Evolutionary conservation across 2,888 invertebrate genomes (phyloP), one percentile per base, ranked within the genome.

Genomic region (Xestia xanthographa): DNA sequence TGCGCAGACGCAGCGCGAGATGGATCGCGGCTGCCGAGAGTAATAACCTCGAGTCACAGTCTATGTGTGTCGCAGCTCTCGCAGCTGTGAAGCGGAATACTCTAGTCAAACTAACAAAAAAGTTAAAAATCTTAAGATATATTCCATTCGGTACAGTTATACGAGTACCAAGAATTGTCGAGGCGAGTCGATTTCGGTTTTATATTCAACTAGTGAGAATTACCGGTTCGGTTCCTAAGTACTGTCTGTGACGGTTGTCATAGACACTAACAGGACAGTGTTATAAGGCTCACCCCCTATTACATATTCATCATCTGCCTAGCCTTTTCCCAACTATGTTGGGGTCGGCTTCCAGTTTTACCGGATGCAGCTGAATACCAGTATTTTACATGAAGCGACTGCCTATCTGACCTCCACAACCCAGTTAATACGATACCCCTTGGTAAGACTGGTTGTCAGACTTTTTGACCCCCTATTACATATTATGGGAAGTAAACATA

Each of bases 31-130:
- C 88, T 89, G 88, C 82, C 73, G 93, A 91, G 95, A 92, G 94
- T 94, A 95, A 93, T 95, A 95, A 95, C 95, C 95, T 93, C 93
- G 82, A 72, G 80, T 80, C 77, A 82, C 72, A 62, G 62, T n/a
- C 77, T 75, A 75, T 77, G 77, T 78, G 77, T 83, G 85, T 83
- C 79, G 79, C 73, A 72, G 75, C 26, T 66, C 72, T 80, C 73
- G 74, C 75, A 77, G 79, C 74, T 79, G 65, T 77, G 58, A 58
- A 69, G 50, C 50, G 71, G 77, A 83, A 74, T 71, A 66, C 26
- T 66, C 53, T 60, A 75, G 38, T 62, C 26, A 65, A 58, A 66
- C 60, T 45, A 38, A 85, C 60, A 75, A 76, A 72, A 69, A 77
- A 69, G 66, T 66, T 53, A n/a, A 76, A 53, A 48, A 63, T 69